Conservation (phyloP, 2,113 vertebrate genomes). For the Toxotes chatareus region DNA sequence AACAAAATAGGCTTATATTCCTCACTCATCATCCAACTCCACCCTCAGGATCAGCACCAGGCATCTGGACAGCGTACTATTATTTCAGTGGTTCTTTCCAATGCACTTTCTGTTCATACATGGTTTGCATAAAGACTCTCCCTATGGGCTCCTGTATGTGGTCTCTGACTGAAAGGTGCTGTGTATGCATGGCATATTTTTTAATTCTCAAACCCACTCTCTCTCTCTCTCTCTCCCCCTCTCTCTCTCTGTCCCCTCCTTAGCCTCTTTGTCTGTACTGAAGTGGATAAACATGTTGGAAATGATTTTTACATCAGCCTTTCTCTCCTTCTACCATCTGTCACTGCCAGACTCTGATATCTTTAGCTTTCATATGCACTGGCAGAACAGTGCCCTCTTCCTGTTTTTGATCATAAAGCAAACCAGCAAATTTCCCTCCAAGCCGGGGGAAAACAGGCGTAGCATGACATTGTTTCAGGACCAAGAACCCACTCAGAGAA, state of each 20-base stretch:
- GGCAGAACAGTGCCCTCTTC: background rate
- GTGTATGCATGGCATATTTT: background rate
- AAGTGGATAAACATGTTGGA: constrained; percentile 22
- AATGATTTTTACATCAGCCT: constrained; percentile 39
- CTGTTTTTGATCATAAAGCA: background rate
- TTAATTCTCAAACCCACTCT: no score
- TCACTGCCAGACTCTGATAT: constrained; percentile 38
- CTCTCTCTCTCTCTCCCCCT: no score
- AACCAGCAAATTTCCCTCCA: background rate
- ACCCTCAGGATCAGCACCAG: constrained; percentile 4
- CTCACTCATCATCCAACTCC: background rate
- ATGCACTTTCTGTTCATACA: background rate
- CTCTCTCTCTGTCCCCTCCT: no score
- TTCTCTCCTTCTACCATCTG: constrained; percentile 39
- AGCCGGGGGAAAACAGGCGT: background rate
- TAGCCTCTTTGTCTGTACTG: background rate
- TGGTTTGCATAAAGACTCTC: background rate
- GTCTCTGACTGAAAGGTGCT: background rate
- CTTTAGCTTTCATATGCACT: constrained; percentile 12
- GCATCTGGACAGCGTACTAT: background rate
- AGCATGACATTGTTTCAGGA: no score
- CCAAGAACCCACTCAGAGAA: no score
- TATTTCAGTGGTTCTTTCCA: background rate
- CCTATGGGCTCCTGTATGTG: background rate
- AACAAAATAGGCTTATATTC: background rate